Evolutionary conservation across 2,797 vertebrate genomes (phyloP).

Genomic region (Macropodus opercularis): DNA sequence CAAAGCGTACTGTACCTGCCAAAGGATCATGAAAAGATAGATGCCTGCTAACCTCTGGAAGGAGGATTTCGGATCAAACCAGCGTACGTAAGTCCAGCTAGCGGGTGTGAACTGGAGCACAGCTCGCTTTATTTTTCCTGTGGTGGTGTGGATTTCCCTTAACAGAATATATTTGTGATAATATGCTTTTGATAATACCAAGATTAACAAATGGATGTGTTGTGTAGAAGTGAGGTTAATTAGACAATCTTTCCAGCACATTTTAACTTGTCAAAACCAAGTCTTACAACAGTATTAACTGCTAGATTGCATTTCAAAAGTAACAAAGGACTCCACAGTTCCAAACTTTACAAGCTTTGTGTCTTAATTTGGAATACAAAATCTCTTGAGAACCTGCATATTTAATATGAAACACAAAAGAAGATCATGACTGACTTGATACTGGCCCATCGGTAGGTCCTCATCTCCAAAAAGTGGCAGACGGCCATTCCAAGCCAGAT

Average conservation of each 20-base stretch:
- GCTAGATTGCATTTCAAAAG: neutral
- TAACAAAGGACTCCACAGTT: neutral
- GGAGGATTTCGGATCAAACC: conserved; percentile 97
- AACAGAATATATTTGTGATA: conserved; percentile 18
- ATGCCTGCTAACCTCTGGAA: conserved; percentile 93
- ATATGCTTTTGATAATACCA: neutral
- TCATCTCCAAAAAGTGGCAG: conserved; percentile 94
- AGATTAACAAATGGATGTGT: conserved; percentile 1
- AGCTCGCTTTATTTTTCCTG: conserved; percentile 94
- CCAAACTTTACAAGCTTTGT: too few relatives aligned
- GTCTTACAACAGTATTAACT: neutral
- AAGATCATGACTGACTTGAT: conserved; percentile 87
- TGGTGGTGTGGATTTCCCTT: conserved; percentile 95
- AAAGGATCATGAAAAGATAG: conserved; percentile 98
- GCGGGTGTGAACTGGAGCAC: conserved; percentile 96
- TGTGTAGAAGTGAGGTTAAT: neutral
- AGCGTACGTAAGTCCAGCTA: conserved; percentile 95
- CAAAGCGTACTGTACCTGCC: conserved; percentile 86
- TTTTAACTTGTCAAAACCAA: neutral
- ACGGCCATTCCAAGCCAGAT: conserved; percentile 97
- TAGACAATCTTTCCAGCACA: neutral
- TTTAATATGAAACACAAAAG: neutral
- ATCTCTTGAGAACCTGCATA: neutral
- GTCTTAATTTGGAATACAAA: neutral
- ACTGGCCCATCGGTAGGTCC: conserved; percentile 96